A percentile compares a stretch with the other conserved stretches of the same genome.
These are phyloP conservation scores for Crotalus helleri DNA, from an alignment of 2,113 vertebrate genomes.

Conservation along the genomic window DNA sequence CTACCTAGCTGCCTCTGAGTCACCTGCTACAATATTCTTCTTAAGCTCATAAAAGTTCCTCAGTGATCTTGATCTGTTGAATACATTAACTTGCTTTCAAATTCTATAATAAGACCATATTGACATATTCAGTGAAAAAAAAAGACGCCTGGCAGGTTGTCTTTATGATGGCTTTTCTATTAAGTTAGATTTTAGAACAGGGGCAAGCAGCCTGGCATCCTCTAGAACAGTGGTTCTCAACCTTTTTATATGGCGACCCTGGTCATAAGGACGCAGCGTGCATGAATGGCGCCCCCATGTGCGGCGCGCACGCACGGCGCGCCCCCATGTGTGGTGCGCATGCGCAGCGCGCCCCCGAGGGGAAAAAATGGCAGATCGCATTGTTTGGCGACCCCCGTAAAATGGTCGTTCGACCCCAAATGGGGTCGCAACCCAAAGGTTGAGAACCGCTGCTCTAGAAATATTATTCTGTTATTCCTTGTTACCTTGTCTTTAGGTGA, in stretches of 20 bases:
- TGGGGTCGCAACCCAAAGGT: no score
- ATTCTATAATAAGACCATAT: not conserved
- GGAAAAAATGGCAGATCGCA: no score
- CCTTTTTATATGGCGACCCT: no score
- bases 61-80: not conserved
- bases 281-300: no score
- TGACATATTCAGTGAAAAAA: not conserved
- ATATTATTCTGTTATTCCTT: not conserved
- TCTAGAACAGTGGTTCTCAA: not conserved
- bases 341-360: no score
- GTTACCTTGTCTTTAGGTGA: not conserved
- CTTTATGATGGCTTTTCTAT: not conserved
- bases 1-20: not conserved
- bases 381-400: no score
- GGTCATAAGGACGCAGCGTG: no score
- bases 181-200: not conserved
- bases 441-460: not conserved
- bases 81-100: not conserved
- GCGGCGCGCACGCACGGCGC: no score
- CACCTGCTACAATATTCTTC: not conserved
- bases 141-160: not conserved
- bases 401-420: no score
- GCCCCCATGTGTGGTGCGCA: no score
- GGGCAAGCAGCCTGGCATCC: not conserved
- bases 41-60: not conserved